Base-by-base conservation (phyloP, 2,113 vertebrate genomes). In the Lasiurus cinereus region DNA sequence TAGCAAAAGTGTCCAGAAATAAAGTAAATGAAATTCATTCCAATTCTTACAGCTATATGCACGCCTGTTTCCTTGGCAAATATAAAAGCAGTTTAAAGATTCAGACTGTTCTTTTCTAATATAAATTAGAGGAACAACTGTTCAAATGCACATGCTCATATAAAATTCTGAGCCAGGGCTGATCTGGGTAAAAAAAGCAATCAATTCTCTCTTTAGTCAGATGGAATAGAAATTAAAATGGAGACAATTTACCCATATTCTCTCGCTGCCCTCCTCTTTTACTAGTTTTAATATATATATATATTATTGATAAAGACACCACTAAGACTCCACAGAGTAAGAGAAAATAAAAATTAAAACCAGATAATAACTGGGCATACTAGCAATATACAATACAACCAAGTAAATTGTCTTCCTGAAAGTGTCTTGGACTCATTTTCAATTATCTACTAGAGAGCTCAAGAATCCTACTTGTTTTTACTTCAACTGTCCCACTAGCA, bases 311-410 rank as follows among this genome's bases (percentile, higher is more conserved):
- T 83, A 59, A 59, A 59, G 36, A 88, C 16, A 84, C n/a, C 27
- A 78, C 0, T 87, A 54, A 73, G 48, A 74, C 36, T 62, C 8
- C n/a, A 11, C 29, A 91, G 12, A 16, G n/a, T 70, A 93, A 91
- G 33, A 86, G n/a, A 94, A 83, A 95, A 59, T 33, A 87, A 73
- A 73, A 88, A 84, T 36, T 43, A 83, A 83, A 83, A 77, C 24
- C 66, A 86, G n/a, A 74, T 3, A 73, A 31, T 54, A 76, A 76
- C 22, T 91, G 36, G 6, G 33, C 48, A 82, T 43, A 18, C 2
- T 73, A 88, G 31, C 69, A 43, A 50, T 56, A 67, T 11, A 88
- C 8, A 92, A 39, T 3, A 84, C 21, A 46, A 8, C 24, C 39
- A 62, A 92, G 56, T 56, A 89, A 90, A 85, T 0, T 24, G n/a